A percentile compares a stretch with the other conserved stretches of the same genome.
Conservation (phyloP, 2,113 vertebrate genomes). For the Benitochromis conjunctus region DNA sequence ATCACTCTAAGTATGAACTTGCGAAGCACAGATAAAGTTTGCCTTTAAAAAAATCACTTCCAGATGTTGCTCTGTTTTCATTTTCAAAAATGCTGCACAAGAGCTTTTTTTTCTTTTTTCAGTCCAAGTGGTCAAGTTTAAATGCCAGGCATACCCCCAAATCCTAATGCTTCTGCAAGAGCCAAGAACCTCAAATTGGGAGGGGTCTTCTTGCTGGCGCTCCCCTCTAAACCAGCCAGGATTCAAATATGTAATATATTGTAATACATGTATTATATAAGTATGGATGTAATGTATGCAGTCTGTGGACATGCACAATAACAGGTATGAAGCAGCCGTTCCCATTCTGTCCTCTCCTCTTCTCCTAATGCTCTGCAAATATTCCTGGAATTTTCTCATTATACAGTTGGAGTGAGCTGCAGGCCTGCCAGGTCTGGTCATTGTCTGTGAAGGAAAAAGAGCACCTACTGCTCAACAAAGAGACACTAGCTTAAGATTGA, state of each 20-base stretch:
- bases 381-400: conserved; percentile 67
- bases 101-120: not conserved
- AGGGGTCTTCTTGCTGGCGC: not conserved
- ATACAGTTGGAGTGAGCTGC: conserved; percentile 22
- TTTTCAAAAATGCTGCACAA: not conserved
- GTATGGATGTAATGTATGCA: not conserved
- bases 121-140: not conserved
- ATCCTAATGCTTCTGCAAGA: not conserved
- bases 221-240: not conserved
- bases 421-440: conserved; percentile 17
- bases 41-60: not conserved
- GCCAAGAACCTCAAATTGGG: conserved; percentile 6
- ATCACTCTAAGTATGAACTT: not conserved
- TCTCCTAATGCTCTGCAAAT: conserved; percentile 38
- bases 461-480: not conserved
- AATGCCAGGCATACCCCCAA: conserved; percentile 24
- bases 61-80: not conserved
- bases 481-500: not conserved
- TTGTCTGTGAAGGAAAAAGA: not conserved
- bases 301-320: not conserved
- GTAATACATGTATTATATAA: not conserved
- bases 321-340: not conserved
- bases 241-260: not conserved
- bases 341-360: not conserved
- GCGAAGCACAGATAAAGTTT: not conserved